These are phyloP conservation scores for Drosophila novamexicana DNA, from an alignment of 1,140 invertebrate genomes.

Conservation along the genomic window DNA sequence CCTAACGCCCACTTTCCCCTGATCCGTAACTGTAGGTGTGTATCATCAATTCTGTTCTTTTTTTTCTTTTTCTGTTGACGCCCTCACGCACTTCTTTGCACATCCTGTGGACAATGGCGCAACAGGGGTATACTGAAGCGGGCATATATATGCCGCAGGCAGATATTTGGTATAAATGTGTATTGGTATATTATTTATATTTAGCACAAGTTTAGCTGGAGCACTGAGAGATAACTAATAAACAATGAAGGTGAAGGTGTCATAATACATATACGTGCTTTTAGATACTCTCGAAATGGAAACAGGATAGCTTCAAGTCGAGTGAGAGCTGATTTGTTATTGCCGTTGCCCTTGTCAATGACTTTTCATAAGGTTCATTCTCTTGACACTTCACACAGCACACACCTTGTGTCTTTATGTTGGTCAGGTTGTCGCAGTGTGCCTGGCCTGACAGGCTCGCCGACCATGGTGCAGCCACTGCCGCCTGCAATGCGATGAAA, in stretches of 20 bases:
- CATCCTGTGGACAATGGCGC: slow-evolving; percentile 32
- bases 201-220: too few relatives aligned
- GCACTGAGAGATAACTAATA: too few relatives aligned
- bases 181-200: too few relatives aligned
- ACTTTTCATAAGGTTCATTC: slow-evolving; percentile 66
- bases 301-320: background rate
- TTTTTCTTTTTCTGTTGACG: slow-evolving; percentile 35
- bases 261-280: too few relatives aligned
- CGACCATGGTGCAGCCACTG: slow-evolving; percentile 3
- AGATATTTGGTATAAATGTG: too few relatives aligned
- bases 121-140: slow-evolving; percentile 18
- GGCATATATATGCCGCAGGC: too few relatives aligned
- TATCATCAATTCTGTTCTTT: slow-evolving; percentile 23
- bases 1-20: slow-evolving; percentile 13
- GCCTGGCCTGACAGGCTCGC: slow-evolving; percentile 11
- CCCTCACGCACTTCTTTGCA: slow-evolving; percentile 55
- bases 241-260: too few relatives aligned
- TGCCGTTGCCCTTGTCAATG: slow-evolving; percentile 42
- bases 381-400: slow-evolving; percentile 58
- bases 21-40: slow-evolving; percentile 23
- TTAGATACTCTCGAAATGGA: too few relatives aligned
- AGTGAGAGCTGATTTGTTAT: too few relatives aligned
- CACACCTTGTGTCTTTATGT: slow-evolving; percentile 19
- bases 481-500: slow-evolving; percentile 8
- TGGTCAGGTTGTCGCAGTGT: slow-evolving; percentile 1